Conservation (phyloP, 2,888 invertebrate genomes). For the Ormyrus nitidulus region DNA sequence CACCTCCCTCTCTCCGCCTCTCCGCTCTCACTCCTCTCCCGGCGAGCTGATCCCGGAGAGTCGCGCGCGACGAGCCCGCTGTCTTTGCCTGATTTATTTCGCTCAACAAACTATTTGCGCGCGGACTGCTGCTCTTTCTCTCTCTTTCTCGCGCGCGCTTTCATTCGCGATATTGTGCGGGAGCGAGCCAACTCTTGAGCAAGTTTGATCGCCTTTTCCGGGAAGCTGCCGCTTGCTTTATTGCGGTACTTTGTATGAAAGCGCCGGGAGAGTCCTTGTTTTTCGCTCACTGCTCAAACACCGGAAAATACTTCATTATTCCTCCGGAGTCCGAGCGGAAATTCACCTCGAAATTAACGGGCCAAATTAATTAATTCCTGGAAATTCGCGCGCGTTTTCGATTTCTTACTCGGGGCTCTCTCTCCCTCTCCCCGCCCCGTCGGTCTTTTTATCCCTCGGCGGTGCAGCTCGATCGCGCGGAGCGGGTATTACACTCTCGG, state of each 20-base stretch:
- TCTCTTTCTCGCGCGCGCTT: not conserved
- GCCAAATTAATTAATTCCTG: too few species aligned
- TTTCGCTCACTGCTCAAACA: not conserved
- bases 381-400: too few species aligned
- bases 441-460: not conserved
- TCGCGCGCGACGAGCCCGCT: not conserved
- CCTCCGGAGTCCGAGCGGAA: too few species aligned
- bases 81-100: constrained; percentile 5
- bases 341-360: too few species aligned
- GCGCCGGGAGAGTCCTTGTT: not conserved
- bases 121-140: not conserved
- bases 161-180: too few species aligned
- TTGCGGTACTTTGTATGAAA: not conserved
- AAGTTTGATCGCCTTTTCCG: too few species aligned
- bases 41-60: constrained; percentile 1
- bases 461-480: not conserved
- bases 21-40: not conserved
- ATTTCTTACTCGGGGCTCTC: too few species aligned
- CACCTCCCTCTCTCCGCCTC: not conserved
- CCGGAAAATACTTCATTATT: too few species aligned
- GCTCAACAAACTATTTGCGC: constrained; percentile 4
- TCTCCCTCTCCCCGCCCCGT: not conserved
- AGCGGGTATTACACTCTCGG: too few species aligned
- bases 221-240: not conserved
- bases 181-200: too few species aligned